Evolutionary conservation across 2,797 vertebrate species (phyloP), one percentile per base, ranked within the genome.

Genomic region (Selene dorsalis): DNA sequence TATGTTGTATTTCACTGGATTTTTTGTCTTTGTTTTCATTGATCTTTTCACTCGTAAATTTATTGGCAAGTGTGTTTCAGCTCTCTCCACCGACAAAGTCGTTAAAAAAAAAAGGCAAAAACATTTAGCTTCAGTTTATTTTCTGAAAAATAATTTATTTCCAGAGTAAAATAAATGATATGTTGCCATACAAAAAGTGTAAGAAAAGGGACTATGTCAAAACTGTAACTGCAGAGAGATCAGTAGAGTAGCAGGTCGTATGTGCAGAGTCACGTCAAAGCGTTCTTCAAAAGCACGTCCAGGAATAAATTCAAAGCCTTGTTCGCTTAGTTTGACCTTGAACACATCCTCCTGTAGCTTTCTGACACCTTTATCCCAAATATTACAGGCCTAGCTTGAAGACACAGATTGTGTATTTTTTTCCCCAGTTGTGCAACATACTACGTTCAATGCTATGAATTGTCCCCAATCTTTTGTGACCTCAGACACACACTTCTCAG

Each of bases 81-180:
- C 17, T 53, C 28, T 66, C 13, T 8, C 5, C 53, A 61, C 32
- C 20, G 13, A 20, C 10, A 12, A 32, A 38, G 9, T 43, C 5
- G 0, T 32, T 17, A 56, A 66, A 80, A 71, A 66, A n/a, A 26
- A 58, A 47, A 70, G 28, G 9, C 77, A 75, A 28, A 47, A 62
- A 79, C 48, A 63, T 69, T 35, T 35, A 45, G 72, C 48, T 17
- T 32, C 1, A 11, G 32, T 69, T 94, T 92, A 43, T 70, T 94
- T 92, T 92, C 84, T 94, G 90, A 94, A 95, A 95, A 95, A 95
- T 91, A 88, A 93, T 95, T 95, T 95, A 95, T 95, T 95, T 93
- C 88, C 92, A 94, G 93, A 94, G 83, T 93, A 94, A 95, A 95
- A 95, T 94, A 94, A 94, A 94, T 65, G 71, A 92, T 93, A 93